Percentiles rank a stretch among this genome's conserved stretches.
Conservation (phyloP, 2,797 vertebrate species). For the Spea hammondii region DNA sequence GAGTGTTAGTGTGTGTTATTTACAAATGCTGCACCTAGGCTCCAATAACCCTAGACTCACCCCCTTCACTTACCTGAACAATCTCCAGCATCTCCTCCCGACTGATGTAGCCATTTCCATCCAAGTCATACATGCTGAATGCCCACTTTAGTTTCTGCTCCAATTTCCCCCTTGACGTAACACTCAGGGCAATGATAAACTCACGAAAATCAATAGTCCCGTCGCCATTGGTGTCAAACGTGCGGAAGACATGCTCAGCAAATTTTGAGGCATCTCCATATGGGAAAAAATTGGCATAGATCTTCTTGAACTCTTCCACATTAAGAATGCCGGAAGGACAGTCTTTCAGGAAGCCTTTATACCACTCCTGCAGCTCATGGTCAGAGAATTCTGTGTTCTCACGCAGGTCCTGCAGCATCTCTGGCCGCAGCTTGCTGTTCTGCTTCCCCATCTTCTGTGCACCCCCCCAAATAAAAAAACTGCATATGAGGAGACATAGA, state of each 20-base stretch:
- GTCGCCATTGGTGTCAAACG: conserved; percentile 80
- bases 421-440: conserved; percentile 77
- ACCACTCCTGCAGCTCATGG: conserved; percentile 79
- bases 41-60: background rate
- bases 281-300: conserved; percentile 80
- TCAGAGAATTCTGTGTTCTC: conserved; percentile 79
- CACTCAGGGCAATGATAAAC: conserved; percentile 79
- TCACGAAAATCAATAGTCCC: conserved; percentile 80
- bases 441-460: conserved; percentile 72
- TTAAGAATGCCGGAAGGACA: conserved; percentile 77
- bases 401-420: conserved; percentile 78
- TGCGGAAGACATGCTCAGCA: conserved; percentile 80
- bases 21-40: too few relatives aligned
- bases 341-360: conserved; percentile 80
- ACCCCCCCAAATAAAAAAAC: background rate
- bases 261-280: conserved; percentile 78
- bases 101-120: conserved; percentile 79
- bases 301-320: conserved; percentile 80
- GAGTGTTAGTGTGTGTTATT: too few relatives aligned
- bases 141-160: conserved; percentile 83
- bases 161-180: conserved; percentile 75
- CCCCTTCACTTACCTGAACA: conserved; percentile 64
- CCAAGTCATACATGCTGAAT: conserved; percentile 81
- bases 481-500: too few relatives aligned
- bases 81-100: conserved; percentile 80